Percentiles rank a stretch among this genome's conserved stretches.
phyloP scores from a whole-genome alignment of 2,797 vertebrate species.

The Champsocephalus esox region DNA sequence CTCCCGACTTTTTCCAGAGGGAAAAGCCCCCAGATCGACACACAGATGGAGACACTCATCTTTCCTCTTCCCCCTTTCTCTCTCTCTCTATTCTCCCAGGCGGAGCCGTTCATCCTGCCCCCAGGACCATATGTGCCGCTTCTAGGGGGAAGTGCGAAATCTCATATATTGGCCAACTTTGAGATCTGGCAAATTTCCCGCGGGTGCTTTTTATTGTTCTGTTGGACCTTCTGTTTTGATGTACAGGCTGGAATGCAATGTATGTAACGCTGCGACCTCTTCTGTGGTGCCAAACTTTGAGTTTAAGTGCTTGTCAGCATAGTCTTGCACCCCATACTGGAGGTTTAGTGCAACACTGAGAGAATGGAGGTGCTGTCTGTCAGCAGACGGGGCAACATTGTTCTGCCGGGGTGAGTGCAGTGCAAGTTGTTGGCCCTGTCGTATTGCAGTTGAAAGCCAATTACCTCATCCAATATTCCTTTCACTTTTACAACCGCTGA shows the following conservation, averaged over 20 bases:
- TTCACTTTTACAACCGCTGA: slow-evolving; percentile 40
- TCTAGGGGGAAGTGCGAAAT: slow-evolving; percentile 69
- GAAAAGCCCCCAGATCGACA: slow-evolving; percentile 71
- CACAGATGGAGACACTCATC: slow-evolving; percentile 80
- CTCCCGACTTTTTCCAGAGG: slow-evolving; percentile 61
- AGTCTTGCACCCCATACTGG: slow-evolving; percentile 10
- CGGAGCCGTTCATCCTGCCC: slow-evolving; percentile 70
- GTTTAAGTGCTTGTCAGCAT: slow-evolving; percentile 1
- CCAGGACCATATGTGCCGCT: slow-evolving; percentile 79
- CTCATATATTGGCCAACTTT: slow-evolving; percentile 64
- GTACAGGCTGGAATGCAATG: slow-evolving; percentile 50
- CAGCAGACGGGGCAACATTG: slow-evolving; percentile 21
- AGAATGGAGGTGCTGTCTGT: slow-evolving; percentile 11
- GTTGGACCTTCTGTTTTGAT: slow-evolving; percentile 63
- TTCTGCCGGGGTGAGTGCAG: slow-evolving; percentile 23
- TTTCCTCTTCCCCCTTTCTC: slow-evolving; percentile 46
- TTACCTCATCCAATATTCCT: slow-evolving; percentile 57
- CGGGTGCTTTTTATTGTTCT: slow-evolving; percentile 67
- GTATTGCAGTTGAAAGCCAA: slow-evolving; percentile 56
- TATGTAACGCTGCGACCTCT: slow-evolving; percentile 20
- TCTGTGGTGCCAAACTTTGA: slow-evolving; percentile 21
- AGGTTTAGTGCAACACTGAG: slow-evolving; percentile 15
- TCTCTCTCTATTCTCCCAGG: slow-evolving; percentile 66
- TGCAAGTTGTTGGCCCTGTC: slow-evolving; percentile 41
- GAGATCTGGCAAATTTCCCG: slow-evolving; percentile 69